Evolutionary conservation across 2,888 invertebrate genomes (phyloP), one percentile per base, ranked within the genome.

Genomic region (Cryptocephalus moraei): DNA sequence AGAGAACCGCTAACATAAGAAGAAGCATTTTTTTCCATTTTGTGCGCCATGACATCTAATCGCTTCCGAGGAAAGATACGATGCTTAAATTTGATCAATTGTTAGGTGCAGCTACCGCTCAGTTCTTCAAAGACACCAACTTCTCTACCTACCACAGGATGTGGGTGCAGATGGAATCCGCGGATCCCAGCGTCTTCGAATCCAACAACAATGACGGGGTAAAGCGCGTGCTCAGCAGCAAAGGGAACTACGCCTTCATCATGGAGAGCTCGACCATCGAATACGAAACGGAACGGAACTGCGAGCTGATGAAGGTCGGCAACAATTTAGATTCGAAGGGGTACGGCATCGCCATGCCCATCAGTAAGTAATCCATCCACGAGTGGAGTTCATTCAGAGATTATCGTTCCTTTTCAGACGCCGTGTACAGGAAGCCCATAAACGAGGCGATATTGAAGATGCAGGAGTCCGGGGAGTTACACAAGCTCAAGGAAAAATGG

Each of bases 221-320:
- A 1, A 86, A 91, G 10, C 76, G 90, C 49, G 95, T 95, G 0
- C 62, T 80, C 45, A 84, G 82, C 68, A 82, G 80, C 39, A 87
- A 87, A 67, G 78, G 85, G 44, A 77, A 76, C 46, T 99, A 93
- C 68, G 97, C 97, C 3, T 97, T 87, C 68, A 75, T 99, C 41
- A 95, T 96, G 91, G 97, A 97, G 73, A 94, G 93, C 8, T 88
- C 93, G 0, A 85, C 87, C 1, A 85, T 97, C 53, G 96, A 99
- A 69, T 99, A 95, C 70, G 85, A 85, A 60, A 78, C 88, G 53
- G 87, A 91, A 68, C 76, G 88, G 51, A 79, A 90, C 60, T 95
- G 94, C 64, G 84, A 90, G 42, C 75, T 94, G 52, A 84, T 81
- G 63, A 86, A 89, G 74, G 82, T 90, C 8, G 90, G 92, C 1